Conservation (phyloP, 2,888 invertebrate species). For the Steinernema carpocapsae region DNA sequence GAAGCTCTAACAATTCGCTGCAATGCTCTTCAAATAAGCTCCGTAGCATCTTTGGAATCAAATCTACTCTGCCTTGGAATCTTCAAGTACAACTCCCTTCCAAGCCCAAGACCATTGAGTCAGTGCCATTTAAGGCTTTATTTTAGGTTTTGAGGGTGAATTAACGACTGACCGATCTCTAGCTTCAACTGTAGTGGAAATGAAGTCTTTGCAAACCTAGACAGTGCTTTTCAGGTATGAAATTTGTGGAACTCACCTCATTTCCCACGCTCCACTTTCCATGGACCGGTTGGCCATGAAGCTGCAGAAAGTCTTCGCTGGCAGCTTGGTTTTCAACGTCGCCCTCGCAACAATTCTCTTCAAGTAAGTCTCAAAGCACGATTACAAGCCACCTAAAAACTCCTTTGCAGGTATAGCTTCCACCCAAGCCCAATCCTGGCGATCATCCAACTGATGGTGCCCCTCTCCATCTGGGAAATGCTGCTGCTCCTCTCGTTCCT, state of each 20-base stretch:
- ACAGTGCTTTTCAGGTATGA: too few species aligned
- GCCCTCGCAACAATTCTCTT: not conserved
- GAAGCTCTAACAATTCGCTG: too few species aligned
- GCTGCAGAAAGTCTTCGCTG: not conserved
- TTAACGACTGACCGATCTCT: too few species aligned
- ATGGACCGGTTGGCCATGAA: not conserved
- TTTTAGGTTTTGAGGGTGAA: too few species aligned
- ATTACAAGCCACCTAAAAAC: not conserved
- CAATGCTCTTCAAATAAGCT: too few species aligned
- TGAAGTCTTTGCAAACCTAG: too few species aligned
- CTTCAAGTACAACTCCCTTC: too few species aligned
- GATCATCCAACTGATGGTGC: constrained; percentile 40
- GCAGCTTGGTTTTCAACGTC: not conserved
- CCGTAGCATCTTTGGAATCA: too few species aligned
- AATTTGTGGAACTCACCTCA: not conserved
- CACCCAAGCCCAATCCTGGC: constrained; percentile 37
- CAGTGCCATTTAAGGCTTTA: too few species aligned
- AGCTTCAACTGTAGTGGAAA: too few species aligned
- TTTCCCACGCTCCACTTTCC: not conserved
- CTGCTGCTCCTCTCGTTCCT: constrained; percentile 35
- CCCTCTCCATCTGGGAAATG: constrained; percentile 42
- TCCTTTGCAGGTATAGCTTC: constrained; percentile 31
- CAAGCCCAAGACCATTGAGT: too few species aligned
- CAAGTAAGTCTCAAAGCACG: not conserved
- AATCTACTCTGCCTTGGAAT: too few species aligned